phyloP scores from a whole-genome alignment of 1,140 invertebrate species.

The Temnothorax longispinosus region DNA sequence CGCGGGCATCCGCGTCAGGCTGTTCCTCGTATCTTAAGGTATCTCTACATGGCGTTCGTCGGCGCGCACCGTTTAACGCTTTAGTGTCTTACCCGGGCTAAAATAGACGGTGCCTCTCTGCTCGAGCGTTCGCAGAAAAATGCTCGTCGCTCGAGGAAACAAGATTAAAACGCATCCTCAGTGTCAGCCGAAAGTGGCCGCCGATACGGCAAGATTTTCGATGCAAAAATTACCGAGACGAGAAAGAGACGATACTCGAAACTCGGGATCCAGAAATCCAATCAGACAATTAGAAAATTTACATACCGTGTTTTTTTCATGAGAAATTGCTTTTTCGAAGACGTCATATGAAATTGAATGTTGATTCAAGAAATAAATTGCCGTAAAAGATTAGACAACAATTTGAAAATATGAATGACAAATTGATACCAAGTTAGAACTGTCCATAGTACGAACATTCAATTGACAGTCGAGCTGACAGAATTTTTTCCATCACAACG shows the following conservation, averaged over 20 bases:
- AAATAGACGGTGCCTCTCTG: constrained; percentile 72
- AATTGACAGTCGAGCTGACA: background rate
- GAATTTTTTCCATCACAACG: background rate
- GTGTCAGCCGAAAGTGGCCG: constrained; percentile 17
- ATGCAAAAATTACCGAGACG: background rate
- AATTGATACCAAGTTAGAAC: background rate
- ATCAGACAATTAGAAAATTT: constrained; percentile 12
- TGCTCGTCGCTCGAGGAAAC: constrained; percentile 72
- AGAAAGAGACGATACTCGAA: background rate
- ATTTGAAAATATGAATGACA: background rate
- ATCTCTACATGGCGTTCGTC: constrained; percentile 64
- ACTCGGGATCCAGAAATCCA: background rate
- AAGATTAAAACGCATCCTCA: constrained; percentile 67
- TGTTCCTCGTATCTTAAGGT: constrained; percentile 45
- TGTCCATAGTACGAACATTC: background rate
- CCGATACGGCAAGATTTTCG: constrained; percentile 9
- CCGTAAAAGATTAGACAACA: background rate
- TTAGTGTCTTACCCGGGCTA: constrained; percentile 63
- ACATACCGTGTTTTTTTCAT: background rate
- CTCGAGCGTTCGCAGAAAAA: constrained; percentile 73
- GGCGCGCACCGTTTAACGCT: constrained; percentile 70
- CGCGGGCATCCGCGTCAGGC: constrained; percentile 62
- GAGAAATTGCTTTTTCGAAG: background rate
- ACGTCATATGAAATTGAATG: background rate
- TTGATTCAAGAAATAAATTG: background rate